Evolutionary conservation across 2,888 invertebrate genomes (phyloP).

Genomic region (Mythimna vitellina): DNA sequence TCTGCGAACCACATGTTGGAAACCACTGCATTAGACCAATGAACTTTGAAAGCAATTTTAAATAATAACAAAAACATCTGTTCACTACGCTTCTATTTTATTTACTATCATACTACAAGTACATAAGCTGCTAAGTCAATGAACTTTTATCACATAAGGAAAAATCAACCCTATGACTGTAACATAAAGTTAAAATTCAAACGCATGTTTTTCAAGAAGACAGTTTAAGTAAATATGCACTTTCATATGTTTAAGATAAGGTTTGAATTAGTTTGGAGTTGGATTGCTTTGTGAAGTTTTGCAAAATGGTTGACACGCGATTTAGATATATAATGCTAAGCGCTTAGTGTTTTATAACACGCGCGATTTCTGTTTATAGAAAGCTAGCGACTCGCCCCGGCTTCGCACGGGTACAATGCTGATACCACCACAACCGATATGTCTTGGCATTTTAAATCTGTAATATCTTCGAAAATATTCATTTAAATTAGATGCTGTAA

Average conservation of each 20-base stretch:
- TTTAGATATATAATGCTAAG: not conserved
- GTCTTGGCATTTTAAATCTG: too few relatives aligned
- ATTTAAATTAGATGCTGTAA: too few relatives aligned
- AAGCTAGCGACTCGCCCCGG: not conserved
- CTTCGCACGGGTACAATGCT: too few relatives aligned
- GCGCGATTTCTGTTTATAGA: not conserved
- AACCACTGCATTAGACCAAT: not conserved
- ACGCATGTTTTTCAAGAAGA: not conserved
- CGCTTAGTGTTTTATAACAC: conserved; percentile 13
- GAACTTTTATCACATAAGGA: conserved; percentile 18
- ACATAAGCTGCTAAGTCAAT: conserved; percentile 35
- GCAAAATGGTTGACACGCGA: conserved; percentile 35
- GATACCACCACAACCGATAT: too few relatives aligned
- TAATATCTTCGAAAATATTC: too few relatives aligned
- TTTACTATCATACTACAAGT: conserved; percentile 1
- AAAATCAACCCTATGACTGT: not conserved
- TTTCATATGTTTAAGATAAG: conserved; percentile 14
- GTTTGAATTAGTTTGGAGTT: conserved; percentile 18
- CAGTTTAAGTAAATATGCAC: conserved; percentile 18
- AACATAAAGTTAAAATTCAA: not conserved
- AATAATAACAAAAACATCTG: conserved; percentile 26
- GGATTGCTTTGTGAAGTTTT: conserved; percentile 28
- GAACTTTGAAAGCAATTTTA: not conserved
- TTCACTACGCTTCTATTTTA: conserved; percentile 17
- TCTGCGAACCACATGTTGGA: not conserved